These are phyloP conservation scores for Oegoconia quadripuncta DNA, from an alignment of 2,888 invertebrate species.

Conservation along the genomic window DNA sequence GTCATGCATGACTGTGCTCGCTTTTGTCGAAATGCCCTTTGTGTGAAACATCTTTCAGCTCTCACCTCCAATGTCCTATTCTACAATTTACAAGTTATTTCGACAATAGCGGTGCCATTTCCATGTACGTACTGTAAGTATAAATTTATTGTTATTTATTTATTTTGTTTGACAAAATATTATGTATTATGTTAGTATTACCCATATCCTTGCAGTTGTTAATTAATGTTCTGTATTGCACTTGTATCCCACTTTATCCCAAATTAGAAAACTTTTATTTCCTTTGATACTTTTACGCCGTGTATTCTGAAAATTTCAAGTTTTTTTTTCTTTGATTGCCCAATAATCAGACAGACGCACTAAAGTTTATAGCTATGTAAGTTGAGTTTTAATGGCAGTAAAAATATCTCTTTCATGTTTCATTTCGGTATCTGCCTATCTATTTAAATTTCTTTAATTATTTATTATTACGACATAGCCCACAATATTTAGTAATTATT, in stretches of 20 bases:
- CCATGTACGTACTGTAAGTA: constrained; percentile 41
- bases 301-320: too few relatives aligned
- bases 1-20: constrained; percentile 50
- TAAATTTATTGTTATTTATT: not conserved
- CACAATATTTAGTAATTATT: too few relatives aligned
- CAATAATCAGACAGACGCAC: too few relatives aligned
- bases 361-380: too few relatives aligned
- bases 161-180: not conserved
- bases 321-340: too few relatives aligned
- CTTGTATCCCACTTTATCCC: too few relatives aligned
- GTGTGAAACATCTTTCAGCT: constrained; percentile 5
- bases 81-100: constrained; percentile 24
- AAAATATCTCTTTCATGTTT: too few relatives aligned
- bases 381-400: too few relatives aligned
- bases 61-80: not conserved
- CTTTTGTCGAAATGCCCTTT: constrained; percentile 55
- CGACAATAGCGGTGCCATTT: constrained; percentile 53
- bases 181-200: not conserved
- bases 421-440: not conserved
- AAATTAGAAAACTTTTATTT: too few relatives aligned
- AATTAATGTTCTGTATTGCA: not conserved
- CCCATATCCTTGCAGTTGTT: not conserved
- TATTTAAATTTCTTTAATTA: not conserved
- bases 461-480: too few relatives aligned
- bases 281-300: too few relatives aligned